Base-by-base conservation (phyloP, 2,113 vertebrate species). In the Hippocampus mohnikei region DNA sequence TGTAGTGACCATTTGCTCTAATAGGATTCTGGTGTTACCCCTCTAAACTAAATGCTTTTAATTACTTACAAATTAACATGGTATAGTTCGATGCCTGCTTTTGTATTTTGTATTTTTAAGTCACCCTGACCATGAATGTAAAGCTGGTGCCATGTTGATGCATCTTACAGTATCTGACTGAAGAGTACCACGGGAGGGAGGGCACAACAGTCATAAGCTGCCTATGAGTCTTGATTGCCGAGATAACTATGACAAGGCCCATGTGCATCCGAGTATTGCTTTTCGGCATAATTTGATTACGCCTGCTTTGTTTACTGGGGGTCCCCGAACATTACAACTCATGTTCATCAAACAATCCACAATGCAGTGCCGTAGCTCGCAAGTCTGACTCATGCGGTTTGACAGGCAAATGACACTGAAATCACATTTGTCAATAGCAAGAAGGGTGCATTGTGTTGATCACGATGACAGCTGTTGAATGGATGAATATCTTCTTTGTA, bases 131-230 rank as follows among this genome's bases (percentile, higher is more conserved):
- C 65, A 64, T 63, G 41, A 67, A 40, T 70, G 70, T 73, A 74
- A 70, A 48, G 66, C 56, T 46, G 23, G 23, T 29, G 58, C 52
- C 41, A 65, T 74, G 67, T 79, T 56, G 67, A 46, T 78, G 69
- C 77, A 79, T 66, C 59, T 73, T 67, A 64, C 75, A 77, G 65
- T 70, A 52, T 46, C 13, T 9, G 65, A 42, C 66, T 74, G 77
- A 81, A 84, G 75, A 82, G 68, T 74, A 70, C 78, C 76, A 70
- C 6, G 63, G 82, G 78, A 84, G 82, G 81, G 66, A 84, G 82
- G 81, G 66, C 56, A 13, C 9, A 46, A 50, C 75, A 82, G 81
- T 86, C 78, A 89, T 80, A 75, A 76, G 56, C 83, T 52, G 71
- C 77, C 75, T 85, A 71, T 78, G 48, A 65, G 72, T 85, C 65